Evolutionary conservation across 2,797 vertebrate genomes (phyloP).

Genomic region (Epinephelus malabaricus): DNA sequence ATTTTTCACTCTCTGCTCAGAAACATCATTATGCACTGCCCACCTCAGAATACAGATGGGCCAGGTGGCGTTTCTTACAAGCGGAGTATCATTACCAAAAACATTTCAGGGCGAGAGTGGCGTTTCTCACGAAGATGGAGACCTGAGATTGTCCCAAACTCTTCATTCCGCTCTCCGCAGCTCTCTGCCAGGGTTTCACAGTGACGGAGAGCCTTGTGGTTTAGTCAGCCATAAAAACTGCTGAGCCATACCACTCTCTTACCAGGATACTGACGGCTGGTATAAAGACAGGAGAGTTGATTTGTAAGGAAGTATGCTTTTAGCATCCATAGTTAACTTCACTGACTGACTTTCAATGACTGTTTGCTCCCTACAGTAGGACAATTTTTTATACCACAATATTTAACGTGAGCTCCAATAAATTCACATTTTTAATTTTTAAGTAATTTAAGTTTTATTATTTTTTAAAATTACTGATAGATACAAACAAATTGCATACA

Average conservation of each 20-base stretch:
- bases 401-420: neutral
- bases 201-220: conserved; percentile 42
- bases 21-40: conserved; percentile 65
- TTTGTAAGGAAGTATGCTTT: conserved; percentile 24
- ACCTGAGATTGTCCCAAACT: conserved; percentile 28
- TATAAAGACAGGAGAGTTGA: conserved; percentile 27
- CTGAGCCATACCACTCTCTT: conserved; percentile 47
- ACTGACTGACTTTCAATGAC: neutral
- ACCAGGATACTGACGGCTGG: conserved; percentile 18
- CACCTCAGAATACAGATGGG: conserved; percentile 68
- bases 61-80: conserved; percentile 48
- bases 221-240: conserved; percentile 58
- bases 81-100: conserved; percentile 55
- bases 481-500: too few relatives aligned
- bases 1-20: conserved; percentile 70
- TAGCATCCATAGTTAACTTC: conserved; percentile 5
- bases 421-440: too few relatives aligned
- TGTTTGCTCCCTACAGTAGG: neutral
- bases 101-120: conserved; percentile 57
- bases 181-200: conserved; percentile 32
- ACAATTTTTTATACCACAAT: neutral
- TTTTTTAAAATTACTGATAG: too few relatives aligned
- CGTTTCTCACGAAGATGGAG: conserved; percentile 64
- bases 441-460: too few relatives aligned
- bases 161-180: conserved; percentile 45